Evolutionary conservation across 1,140 invertebrate species (phyloP).

Genomic region (Monochamus saltuarius): DNA sequence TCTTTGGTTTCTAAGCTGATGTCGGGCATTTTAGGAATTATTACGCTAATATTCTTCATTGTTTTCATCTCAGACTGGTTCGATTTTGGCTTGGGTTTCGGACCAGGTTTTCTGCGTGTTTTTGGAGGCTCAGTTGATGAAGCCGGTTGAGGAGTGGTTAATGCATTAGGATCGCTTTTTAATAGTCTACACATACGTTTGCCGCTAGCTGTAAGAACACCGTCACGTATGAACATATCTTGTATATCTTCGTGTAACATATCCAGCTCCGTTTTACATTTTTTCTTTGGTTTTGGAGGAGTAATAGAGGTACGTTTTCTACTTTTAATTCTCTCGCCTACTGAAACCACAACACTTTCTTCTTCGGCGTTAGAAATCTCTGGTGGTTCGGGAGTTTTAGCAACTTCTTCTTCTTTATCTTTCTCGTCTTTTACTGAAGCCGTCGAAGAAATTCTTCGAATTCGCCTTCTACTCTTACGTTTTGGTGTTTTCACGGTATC

Average conservation of each 20-base stretch:
- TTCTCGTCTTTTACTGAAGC: constrained; percentile 16
- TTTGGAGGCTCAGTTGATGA: neutral
- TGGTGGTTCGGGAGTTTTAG: neutral
- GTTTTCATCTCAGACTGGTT: constrained; percentile 6
- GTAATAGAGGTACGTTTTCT: constrained; percentile 22
- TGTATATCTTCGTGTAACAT: constrained; percentile 66
- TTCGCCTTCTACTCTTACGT: neutral
- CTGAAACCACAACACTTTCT: constrained; percentile 22
- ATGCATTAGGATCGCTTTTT: constrained; percentile 34
- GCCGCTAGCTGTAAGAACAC: constrained; percentile 58
- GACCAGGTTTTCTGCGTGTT: constrained; percentile 24
- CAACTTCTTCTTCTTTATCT: constrained; percentile 8
- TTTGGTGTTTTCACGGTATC: constrained; percentile 7
- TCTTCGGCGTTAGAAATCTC: neutral
- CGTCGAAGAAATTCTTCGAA: constrained; percentile 1
- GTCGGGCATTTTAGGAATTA: constrained; percentile 37
- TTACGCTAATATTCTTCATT: constrained; percentile 33
- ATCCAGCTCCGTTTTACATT: constrained; percentile 56
- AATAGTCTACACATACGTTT: constrained; percentile 57
- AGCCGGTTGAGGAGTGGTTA: constrained; percentile 3
- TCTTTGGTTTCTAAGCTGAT: constrained; percentile 16
- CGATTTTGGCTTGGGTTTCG: constrained; percentile 23
- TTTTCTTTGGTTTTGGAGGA: constrained; percentile 29
- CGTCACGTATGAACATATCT: constrained; percentile 67
- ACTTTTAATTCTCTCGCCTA: constrained; percentile 43